A percentile compares a stretch with the other conserved stretches of the same genome.
Evolutionary conservation across 2,888 invertebrate species (phyloP).

Genomic region (Aradus depressus): DNA sequence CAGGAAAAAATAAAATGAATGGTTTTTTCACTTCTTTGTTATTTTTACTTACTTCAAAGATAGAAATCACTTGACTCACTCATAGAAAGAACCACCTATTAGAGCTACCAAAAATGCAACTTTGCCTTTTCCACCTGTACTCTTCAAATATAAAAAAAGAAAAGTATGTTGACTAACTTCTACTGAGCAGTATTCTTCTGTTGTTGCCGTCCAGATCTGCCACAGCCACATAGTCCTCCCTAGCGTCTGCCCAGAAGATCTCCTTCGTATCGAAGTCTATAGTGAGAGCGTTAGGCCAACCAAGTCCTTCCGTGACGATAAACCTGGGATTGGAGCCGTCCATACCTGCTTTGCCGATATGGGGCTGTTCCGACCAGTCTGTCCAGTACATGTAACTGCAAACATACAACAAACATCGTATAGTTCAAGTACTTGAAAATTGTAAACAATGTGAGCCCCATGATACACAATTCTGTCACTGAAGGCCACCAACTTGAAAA

Average conservation of each 20-base stretch:
- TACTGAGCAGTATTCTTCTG: constrained; percentile 55
- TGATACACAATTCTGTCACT: no score
- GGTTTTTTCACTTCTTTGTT: no score
- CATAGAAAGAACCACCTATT: no score
- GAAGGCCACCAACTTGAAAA: no score
- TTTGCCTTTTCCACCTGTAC: no score
- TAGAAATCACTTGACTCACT: no score
- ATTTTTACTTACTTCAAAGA: no score
- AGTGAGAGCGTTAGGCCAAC: constrained; percentile 84
- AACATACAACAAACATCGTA: constrained; percentile 3
- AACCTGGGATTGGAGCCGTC: constrained; percentile 40
- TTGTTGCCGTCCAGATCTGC: constrained; percentile 67
- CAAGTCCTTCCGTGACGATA: constrained; percentile 51
- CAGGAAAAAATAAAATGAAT: no score
- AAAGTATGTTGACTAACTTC: constrained; percentile 45
- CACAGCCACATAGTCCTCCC: constrained; percentile 75
- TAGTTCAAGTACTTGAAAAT: no score
- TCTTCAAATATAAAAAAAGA: no score
- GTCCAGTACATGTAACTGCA: constrained; percentile 64
- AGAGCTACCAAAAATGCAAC: no score
- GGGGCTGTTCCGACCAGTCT: constrained; percentile 72
- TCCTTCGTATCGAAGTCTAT: constrained; percentile 60
- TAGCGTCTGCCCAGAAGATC: constrained; percentile 80
- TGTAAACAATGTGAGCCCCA: no score
- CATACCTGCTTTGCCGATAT: constrained; percentile 73